Evolutionary conservation across 1,140 invertebrate species (phyloP).

Genomic region (Pantala flavescens): DNA sequence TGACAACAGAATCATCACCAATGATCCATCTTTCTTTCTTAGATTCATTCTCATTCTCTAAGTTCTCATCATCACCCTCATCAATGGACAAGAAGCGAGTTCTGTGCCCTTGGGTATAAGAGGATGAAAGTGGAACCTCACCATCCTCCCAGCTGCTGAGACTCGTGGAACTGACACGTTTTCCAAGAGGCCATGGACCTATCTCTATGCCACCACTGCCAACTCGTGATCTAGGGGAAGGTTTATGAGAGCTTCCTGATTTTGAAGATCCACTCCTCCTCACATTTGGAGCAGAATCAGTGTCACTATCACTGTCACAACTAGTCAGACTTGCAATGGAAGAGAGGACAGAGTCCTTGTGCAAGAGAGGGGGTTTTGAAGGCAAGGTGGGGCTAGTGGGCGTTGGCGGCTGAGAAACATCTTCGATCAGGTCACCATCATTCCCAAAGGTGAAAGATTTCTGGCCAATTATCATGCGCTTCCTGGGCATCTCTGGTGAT

Average conservation of each 20-base stretch:
- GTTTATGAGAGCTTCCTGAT: not conserved
- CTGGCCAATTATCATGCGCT: slow-evolving; percentile 35
- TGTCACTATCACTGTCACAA: slow-evolving; percentile 22
- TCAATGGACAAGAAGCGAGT: slow-evolving; percentile 17
- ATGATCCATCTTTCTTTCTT: not conserved
- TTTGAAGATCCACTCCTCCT: not conserved
- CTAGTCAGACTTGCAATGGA: slow-evolving; percentile 22
- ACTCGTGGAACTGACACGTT: slow-evolving; percentile 20
- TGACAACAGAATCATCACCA: not conserved
- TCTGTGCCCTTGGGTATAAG: not conserved
- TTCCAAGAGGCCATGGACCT: not conserved
- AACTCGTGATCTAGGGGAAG: not conserved
- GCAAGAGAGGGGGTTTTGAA: slow-evolving; percentile 15
- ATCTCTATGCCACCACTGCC: not conserved
- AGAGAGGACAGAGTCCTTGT: slow-evolving; percentile 23
- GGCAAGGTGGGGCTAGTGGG: not conserved
- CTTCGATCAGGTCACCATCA: slow-evolving; percentile 42
- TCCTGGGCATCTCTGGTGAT: slow-evolving; percentile 22
- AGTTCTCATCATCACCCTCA: slow-evolving; percentile 13
- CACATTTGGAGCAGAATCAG: slow-evolving; percentile 14
- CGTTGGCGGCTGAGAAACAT: not conserved
- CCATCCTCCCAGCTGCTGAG: slow-evolving; percentile 20
- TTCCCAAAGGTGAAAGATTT: slow-evolving; percentile 41
- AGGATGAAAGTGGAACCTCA: not conserved
- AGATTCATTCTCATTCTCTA: not conserved